Percentiles rank a stretch among this genome's conserved stretches.
These are phyloP conservation scores for Volucella inanis DNA, from an alignment of 2,888 invertebrate genomes.

Conservation along the genomic window DNA sequence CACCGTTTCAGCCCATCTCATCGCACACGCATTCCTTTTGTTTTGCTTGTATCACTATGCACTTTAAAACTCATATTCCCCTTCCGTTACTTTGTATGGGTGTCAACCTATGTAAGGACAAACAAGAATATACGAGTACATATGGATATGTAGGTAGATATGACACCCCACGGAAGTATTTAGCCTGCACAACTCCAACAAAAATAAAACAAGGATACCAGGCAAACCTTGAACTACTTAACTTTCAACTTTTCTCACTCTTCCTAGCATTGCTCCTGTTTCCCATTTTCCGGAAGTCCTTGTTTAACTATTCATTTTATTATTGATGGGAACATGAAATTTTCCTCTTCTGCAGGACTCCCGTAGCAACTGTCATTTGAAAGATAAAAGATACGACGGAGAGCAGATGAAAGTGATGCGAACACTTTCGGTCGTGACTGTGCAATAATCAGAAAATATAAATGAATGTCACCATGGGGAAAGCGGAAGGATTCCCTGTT, in stretches of 20 bases:
- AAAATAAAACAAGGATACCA: conserved; percentile 3
- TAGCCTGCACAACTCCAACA: conserved; percentile 15
- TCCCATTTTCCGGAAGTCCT: conserved; percentile 52
- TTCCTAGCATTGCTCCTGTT: neutral
- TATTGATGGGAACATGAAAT: conserved; percentile 49
- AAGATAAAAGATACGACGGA: neutral
- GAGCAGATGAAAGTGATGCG: conserved; percentile 27
- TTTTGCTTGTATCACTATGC: too few relatives aligned
- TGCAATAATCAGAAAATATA: neutral
- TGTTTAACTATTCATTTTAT: conserved; percentile 15
- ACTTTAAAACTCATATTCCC: too few relatives aligned
- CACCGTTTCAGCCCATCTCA: too few relatives aligned
- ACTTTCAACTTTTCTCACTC: conserved; percentile 19
- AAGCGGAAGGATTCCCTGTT: conserved; percentile 8
- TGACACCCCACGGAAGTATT: conserved; percentile 4
- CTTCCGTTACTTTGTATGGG: too few relatives aligned
- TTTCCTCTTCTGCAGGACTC: conserved; percentile 18
- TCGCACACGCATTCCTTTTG: too few relatives aligned
- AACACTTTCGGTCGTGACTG: conserved; percentile 52
- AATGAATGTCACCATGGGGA: conserved; percentile 60
- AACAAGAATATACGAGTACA: too few relatives aligned
- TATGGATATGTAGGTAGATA: conserved; percentile 4
- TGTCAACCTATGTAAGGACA: too few relatives aligned
- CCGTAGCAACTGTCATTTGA: conserved; percentile 33
- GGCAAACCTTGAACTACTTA: conserved; percentile 71